Conservation (phyloP, 2,888 invertebrate species). For the Agriopis leucophaearia region DNA sequence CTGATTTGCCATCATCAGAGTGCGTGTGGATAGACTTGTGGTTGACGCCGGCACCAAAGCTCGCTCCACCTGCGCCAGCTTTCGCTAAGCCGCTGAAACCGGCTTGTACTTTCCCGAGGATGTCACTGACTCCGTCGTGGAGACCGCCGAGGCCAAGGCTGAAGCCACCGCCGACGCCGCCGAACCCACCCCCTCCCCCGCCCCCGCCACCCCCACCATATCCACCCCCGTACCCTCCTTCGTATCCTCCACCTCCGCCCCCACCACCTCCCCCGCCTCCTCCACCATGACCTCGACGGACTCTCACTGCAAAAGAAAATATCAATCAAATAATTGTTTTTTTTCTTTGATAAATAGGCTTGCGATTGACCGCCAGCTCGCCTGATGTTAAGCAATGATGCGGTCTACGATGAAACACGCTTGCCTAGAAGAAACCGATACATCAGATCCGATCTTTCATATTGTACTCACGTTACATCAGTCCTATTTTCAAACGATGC, state of each 20-base stretch:
- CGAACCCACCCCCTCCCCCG: conserved; percentile 54
- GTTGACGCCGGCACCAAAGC: conserved; percentile 48
- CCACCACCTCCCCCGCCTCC: conserved; percentile 56
- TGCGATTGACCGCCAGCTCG: no score
- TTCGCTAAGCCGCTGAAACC: conserved; percentile 57
- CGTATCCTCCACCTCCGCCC: conserved; percentile 52
- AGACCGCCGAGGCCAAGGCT: conserved; percentile 60
- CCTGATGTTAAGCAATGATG: no score
- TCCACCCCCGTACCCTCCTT: conserved; percentile 62
- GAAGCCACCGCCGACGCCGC: conserved; percentile 55
- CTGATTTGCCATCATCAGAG: conserved; percentile 78
- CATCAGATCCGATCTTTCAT: no score
- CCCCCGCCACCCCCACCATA: conserved; percentile 57
- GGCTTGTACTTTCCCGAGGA: conserved; percentile 63
- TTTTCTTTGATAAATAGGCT: no score
- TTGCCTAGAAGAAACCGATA: no score
- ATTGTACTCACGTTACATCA: not conserved
- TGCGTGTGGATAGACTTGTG: conserved; percentile 71
- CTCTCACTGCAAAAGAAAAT: conserved; percentile 63
- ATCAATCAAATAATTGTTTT: not conserved
- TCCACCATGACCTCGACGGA: conserved; percentile 66
- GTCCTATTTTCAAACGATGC: not conserved
- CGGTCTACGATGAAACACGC: no score
- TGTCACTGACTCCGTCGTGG: conserved; percentile 62
- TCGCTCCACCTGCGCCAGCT: conserved; percentile 46